Evolutionary conservation across 2,113 vertebrate species (phyloP).

Genomic region (Chloropsis hardwickii): DNA sequence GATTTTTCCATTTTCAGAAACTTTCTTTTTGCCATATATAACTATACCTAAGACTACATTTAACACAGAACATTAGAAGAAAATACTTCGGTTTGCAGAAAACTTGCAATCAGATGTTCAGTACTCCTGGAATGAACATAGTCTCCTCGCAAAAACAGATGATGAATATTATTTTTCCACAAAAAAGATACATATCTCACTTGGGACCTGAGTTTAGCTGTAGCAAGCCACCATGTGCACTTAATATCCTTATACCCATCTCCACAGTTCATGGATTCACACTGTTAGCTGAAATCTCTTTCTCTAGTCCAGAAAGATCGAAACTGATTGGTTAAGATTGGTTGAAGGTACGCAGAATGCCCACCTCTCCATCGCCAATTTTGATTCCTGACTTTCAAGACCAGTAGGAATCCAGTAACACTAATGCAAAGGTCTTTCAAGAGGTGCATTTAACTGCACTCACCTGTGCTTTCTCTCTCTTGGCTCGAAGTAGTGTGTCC

Average conservation of each 20-base stretch:
- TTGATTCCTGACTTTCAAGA: not conserved
- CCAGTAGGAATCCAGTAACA: not conserved
- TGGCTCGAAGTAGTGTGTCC: slow-evolving; percentile 87
- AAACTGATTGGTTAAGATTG: not conserved
- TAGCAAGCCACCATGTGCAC: not conserved
- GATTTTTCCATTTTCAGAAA: not conserved
- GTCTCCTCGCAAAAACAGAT: not conserved
- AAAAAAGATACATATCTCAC: not conserved
- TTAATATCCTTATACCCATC: not conserved
- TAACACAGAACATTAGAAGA: not conserved
- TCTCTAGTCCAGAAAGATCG: not conserved
- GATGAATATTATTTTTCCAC: not conserved
- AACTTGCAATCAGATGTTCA: not conserved
- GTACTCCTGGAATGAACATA: not conserved
- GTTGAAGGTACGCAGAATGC: not conserved
- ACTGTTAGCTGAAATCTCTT: not conserved
- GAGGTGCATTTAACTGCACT: not conserved
- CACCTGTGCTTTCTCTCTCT: slow-evolving; percentile 95
- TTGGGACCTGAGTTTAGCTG: not conserved
- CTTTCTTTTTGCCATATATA: not conserved
- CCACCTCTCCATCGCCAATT: not conserved
- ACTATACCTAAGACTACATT: not conserved
- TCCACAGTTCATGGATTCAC: not conserved
- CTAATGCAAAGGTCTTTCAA: not conserved
- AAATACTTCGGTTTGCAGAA: not conserved